Percentiles rank a stretch among this genome's conserved stretches.
These are phyloP conservation scores for Anastrepha ludens DNA, from an alignment of 1,140 invertebrate genomes.

Conservation along the genomic window DNA sequence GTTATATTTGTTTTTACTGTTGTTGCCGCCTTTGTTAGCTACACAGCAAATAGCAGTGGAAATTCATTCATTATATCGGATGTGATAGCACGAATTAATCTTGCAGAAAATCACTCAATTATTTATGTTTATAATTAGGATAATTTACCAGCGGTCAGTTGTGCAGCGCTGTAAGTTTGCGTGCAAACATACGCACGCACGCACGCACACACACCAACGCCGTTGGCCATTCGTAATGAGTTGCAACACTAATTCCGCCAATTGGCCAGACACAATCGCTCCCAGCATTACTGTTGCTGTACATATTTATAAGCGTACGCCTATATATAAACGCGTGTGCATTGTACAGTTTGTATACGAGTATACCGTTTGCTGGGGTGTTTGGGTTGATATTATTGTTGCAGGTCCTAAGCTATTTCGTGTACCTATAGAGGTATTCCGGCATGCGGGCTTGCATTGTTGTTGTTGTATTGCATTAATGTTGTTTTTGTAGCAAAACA, in stretches of 20 bases:
- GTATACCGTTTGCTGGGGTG: neutral
- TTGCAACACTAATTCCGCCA: slow-evolving; percentile 1
- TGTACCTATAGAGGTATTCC: too few species aligned
- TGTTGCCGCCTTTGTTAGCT: too few species aligned
- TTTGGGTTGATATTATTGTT: neutral
- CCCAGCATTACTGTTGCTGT: too few species aligned
- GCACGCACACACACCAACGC: neutral
- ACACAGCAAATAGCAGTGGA: neutral
- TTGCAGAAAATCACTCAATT: slow-evolving; percentile 54
- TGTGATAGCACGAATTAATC: slow-evolving; percentile 50
- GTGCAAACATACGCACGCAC: neutral
- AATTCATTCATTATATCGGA: slow-evolving; percentile 43
- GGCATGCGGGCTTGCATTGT: too few species aligned
- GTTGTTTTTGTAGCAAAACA: too few species aligned
- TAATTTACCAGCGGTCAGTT: slow-evolving; percentile 43
- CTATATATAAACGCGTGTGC: too few species aligned
- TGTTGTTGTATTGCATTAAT: too few species aligned
- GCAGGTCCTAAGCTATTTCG: neutral
- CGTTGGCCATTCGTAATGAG: slow-evolving; percentile 14
- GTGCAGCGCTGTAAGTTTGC: slow-evolving; percentile 18
- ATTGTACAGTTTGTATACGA: too few species aligned
- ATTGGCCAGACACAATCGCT: too few species aligned
- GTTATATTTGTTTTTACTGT: too few species aligned
- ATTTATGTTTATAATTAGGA: slow-evolving; percentile 54
- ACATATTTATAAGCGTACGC: too few species aligned